Conservation (phyloP, 2,888 invertebrate genomes). For the Calephelis perditalis region DNA sequence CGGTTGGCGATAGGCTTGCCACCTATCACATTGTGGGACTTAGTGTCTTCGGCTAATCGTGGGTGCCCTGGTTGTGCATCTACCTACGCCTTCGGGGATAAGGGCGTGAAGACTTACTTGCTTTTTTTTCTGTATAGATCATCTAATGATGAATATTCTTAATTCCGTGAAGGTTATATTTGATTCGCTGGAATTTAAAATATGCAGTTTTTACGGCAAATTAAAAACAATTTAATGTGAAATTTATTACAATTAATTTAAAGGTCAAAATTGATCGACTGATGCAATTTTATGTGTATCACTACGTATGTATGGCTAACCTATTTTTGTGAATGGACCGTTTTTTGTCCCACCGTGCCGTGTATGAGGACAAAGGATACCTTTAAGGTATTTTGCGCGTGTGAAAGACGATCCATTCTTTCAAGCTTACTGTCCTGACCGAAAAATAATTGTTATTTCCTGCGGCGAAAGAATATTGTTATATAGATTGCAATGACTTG, state of each 20-base stretch:
- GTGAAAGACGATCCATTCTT: constrained; percentile 71
- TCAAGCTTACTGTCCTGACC: constrained; percentile 61
- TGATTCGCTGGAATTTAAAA: constrained; percentile 15
- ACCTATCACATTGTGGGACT: too few relatives aligned
- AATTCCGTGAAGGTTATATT: not conserved
- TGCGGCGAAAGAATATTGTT: constrained; percentile 57
- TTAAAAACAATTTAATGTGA: not conserved
- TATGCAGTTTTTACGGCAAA: not conserved
- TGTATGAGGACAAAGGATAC: constrained; percentile 55
- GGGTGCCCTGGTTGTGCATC: too few relatives aligned
- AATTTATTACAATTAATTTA: not conserved
- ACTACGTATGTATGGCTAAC: constrained; percentile 52
- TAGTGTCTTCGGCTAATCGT: too few relatives aligned
- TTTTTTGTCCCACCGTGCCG: constrained; percentile 58
- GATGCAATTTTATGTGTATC: constrained; percentile 10
- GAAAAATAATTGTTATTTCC: constrained; percentile 78
- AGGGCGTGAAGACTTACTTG: too few relatives aligned
- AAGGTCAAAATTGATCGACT: not conserved
- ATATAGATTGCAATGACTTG: constrained; percentile 36
- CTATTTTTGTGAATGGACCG: constrained; percentile 74
- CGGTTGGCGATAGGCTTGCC: too few relatives aligned
- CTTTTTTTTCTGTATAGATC: too few relatives aligned
- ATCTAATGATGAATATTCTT: too few relatives aligned
- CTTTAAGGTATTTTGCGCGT: constrained; percentile 71
- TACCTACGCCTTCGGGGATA: too few relatives aligned